phyloP scores from a whole-genome alignment of 2,113 vertebrate genomes.

The Rhynchomys soricoides region DNA sequence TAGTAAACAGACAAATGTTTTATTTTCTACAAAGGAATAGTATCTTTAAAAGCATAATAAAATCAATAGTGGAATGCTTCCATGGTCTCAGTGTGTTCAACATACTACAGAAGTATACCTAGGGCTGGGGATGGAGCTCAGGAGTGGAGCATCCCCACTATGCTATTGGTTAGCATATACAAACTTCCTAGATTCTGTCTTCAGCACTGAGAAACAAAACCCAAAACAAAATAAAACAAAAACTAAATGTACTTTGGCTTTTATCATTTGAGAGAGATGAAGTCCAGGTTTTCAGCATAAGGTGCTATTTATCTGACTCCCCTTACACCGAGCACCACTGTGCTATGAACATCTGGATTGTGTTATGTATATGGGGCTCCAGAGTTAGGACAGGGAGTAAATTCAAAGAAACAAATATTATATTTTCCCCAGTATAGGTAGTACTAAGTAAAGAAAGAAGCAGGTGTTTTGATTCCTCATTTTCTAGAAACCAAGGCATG shows the following conservation, averaged over 20 bases:
- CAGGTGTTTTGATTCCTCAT: not conserved
- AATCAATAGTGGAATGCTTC: slow-evolving; percentile 16
- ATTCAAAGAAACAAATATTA: slow-evolving; percentile 68
- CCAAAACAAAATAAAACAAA: not conserved
- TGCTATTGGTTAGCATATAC: not conserved
- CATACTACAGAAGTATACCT: not conserved
- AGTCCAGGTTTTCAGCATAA: slow-evolving; percentile 49
- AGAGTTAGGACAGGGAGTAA: slow-evolving; percentile 75
- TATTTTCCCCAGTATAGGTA: slow-evolving; percentile 72
- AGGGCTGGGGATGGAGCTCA: not conserved
- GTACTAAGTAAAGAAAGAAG: slow-evolving; percentile 62
- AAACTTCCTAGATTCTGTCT: not conserved
- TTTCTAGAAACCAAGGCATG: slow-evolving; percentile 49
- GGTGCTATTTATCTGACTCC: slow-evolving; percentile 68
- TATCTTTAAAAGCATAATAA: slow-evolving; percentile 39
- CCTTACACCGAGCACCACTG: slow-evolving; percentile 49
- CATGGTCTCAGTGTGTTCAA: slow-evolving; percentile 8
- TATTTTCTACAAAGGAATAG: slow-evolving; percentile 17
- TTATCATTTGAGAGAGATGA: slow-evolving; percentile 45
- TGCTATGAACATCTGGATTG: slow-evolving; percentile 78
- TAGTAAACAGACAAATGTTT: slow-evolving; percentile 46
- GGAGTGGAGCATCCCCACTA: not conserved
- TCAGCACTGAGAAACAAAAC: not conserved
- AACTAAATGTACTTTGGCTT: not conserved
- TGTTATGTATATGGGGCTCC: slow-evolving; percentile 68